phyloP scores from a whole-genome alignment of 1,140 invertebrate genomes.

The Ectropis grisescens region DNA sequence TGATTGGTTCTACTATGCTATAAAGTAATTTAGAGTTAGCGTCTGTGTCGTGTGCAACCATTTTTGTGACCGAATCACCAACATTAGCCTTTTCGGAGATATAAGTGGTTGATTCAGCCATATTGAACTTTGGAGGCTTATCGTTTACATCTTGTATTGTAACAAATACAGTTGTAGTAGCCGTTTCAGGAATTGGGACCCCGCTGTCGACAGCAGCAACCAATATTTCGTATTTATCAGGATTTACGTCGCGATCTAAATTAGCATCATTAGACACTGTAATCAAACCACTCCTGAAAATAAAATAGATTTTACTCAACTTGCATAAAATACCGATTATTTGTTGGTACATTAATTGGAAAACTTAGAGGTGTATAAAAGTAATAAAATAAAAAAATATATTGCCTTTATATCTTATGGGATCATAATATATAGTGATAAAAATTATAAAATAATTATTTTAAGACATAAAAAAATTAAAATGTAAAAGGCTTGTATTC shows the following conservation, averaged over 20 bases:
- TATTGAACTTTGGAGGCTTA: conserved; percentile 82
- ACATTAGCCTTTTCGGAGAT: conserved; percentile 79
- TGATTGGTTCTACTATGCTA: conserved; percentile 76
- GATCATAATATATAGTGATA: too few species aligned
- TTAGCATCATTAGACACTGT: conserved; percentile 80
- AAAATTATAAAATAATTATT: too few species aligned
- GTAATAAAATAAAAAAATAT: too few species aligned
- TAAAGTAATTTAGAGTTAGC: conserved; percentile 77
- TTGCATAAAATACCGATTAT: too few species aligned
- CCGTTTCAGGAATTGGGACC: conserved; percentile 80
- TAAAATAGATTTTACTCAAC: conserved; percentile 12
- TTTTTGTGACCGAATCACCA: conserved; percentile 74
- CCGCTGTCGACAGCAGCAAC: conserved; percentile 82
- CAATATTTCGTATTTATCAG: conserved; percentile 77
- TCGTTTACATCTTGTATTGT: conserved; percentile 87
- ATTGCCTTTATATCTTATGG: too few species aligned
- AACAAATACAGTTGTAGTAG: conserved; percentile 80
- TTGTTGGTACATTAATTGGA: too few species aligned
- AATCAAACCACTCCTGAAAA: conserved; percentile 77
- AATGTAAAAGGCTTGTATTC: too few species aligned
- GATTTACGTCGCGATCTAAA: conserved; percentile 78
- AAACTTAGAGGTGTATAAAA: too few species aligned
- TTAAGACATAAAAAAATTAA: too few species aligned
- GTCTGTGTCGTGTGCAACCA: conserved; percentile 80
- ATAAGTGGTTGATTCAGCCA: conserved; percentile 72